A percentile compares a stretch with the other conserved stretches of the same genome.
These are phyloP conservation scores for Melipona bicolor DNA, from an alignment of 2,888 invertebrate genomes.

Conservation along the genomic window DNA sequence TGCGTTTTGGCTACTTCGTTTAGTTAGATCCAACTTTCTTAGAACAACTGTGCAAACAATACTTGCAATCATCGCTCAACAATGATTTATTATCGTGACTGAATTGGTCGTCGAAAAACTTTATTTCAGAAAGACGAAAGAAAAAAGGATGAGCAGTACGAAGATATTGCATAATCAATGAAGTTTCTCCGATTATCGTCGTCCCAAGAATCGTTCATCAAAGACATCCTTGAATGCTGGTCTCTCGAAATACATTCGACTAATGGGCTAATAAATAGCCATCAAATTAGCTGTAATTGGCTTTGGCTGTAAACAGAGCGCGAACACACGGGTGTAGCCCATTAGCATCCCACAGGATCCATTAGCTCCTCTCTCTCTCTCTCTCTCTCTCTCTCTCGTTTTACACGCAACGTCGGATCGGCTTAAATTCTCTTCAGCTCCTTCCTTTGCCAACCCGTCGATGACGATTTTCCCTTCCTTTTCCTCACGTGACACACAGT, in stretches of 20 bases:
- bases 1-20: constrained; percentile 22
- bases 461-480: constrained; percentile 6
- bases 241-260: constrained; percentile 63
- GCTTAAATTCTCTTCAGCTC: constrained; percentile 43
- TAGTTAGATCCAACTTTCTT: constrained; percentile 41
- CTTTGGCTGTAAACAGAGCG: constrained; percentile 70
- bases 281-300: constrained; percentile 72
- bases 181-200: constrained; percentile 26
- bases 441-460: constrained; percentile 21
- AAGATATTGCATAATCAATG: constrained; percentile 17
- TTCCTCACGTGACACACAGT: not conserved
- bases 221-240: constrained; percentile 56
- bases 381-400: constrained; percentile 55
- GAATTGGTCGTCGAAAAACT: constrained; percentile 6
- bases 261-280: constrained; percentile 72
- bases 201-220: constrained; percentile 53
- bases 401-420: constrained; percentile 57
- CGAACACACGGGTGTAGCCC: constrained; percentile 66
- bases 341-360: constrained; percentile 77
- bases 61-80: not conserved
- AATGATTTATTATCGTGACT: constrained; percentile 6
- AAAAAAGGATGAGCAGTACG: not conserved
- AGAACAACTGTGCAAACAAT: constrained; percentile 28
- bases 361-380: constrained; percentile 65
- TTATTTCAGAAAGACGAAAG: not conserved